A percentile compares a stretch with the other conserved stretches of the same genome.
phyloP scores from a whole-genome alignment of 2,113 vertebrate genomes.

The Tachysurus vachellii region DNA sequence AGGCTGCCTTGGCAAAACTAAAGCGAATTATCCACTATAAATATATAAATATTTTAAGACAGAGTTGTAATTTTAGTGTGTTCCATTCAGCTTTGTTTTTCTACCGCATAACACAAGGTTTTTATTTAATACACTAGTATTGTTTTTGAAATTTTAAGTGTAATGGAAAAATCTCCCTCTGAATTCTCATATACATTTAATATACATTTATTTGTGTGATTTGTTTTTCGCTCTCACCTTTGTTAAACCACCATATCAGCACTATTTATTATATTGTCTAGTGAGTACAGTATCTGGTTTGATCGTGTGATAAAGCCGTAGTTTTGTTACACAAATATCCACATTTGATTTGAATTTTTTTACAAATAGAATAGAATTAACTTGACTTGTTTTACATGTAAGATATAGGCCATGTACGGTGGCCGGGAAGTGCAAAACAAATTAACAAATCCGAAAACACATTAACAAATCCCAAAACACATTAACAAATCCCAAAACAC shows the following conservation, averaged over 20 bases:
- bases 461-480: too few relatives aligned
- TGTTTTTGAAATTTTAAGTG: background rate
- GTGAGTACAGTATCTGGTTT: background rate
- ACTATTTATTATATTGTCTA: background rate
- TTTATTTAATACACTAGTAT: too few relatives aligned
- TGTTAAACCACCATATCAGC: background rate
- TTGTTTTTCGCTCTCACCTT: background rate
- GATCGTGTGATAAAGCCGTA: background rate
- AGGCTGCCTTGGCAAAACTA: background rate
- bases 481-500: too few relatives aligned
- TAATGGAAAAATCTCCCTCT: background rate
- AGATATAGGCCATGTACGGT: background rate
- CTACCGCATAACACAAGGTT: background rate
- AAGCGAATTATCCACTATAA: background rate
- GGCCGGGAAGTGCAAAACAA: too few relatives aligned
- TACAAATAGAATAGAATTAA: background rate
- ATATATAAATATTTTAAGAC: background rate
- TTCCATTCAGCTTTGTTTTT: background rate
- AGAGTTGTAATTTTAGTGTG: background rate
- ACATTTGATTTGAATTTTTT: background rate
- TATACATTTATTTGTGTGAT: background rate
- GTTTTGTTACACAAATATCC: background rate
- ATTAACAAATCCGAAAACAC: too few relatives aligned
- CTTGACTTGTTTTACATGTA: background rate
- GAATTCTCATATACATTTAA: background rate